Conservation (phyloP, 2,113 vertebrate genomes). For the Macquaria australasica region DNA sequence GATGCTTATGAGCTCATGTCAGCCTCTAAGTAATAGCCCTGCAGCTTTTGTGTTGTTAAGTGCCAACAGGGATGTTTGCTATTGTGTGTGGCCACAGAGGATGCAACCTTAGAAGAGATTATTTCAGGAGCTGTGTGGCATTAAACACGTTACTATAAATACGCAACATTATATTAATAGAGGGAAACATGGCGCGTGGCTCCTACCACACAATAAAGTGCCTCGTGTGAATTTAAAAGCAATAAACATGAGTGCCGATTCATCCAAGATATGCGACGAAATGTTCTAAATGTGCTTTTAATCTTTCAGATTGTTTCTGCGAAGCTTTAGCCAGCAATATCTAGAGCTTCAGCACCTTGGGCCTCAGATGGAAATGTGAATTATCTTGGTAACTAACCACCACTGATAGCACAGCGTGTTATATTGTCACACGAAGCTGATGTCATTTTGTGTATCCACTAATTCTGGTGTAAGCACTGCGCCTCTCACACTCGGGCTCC, state of each 20-base stretch:
- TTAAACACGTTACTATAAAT: conserved; percentile 84
- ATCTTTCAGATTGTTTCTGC: not conserved
- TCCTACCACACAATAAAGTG: conserved; percentile 38
- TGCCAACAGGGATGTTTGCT: conserved; percentile 74
- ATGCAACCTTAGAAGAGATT: conserved; percentile 84
- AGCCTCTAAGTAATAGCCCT: conserved; percentile 59
- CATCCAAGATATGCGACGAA: not conserved
- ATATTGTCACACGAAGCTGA: not conserved
- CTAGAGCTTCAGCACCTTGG: not conserved
- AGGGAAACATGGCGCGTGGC: conserved; percentile 66
- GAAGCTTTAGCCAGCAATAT: not conserved
- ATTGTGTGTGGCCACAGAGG: conserved; percentile 81
- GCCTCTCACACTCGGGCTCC: conserved; percentile 72
- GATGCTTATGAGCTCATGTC: conserved; percentile 59
- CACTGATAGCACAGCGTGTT: not conserved
- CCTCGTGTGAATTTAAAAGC: not conserved
- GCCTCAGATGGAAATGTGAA: conserved; percentile 11
- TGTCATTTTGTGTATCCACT: conserved; percentile 54
- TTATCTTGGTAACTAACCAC: not conserved
- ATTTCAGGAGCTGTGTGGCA: conserved; percentile 81
- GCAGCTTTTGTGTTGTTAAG: conserved; percentile 67
- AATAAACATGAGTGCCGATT: not conserved
- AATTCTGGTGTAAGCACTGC: conserved; percentile 52
- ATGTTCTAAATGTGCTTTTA: not conserved
- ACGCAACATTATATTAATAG: conserved; percentile 80